Percentiles rank a stretch among this genome's conserved stretches.
Conservation (phyloP, 2,113 vertebrate species). For the Corythornis cristatus region DNA sequence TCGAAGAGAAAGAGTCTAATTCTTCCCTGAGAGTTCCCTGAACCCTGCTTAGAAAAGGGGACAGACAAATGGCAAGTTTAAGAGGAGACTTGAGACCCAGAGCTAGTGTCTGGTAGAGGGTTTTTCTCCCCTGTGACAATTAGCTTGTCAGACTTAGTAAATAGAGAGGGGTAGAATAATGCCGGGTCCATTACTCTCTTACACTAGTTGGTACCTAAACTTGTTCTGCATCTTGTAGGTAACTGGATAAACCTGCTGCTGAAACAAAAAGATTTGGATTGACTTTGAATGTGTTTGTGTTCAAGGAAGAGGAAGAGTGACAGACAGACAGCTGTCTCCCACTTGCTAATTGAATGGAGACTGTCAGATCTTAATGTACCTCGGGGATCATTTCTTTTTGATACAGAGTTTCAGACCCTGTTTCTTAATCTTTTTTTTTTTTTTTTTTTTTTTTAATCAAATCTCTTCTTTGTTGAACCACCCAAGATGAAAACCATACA, state of each 20-base stretch:
- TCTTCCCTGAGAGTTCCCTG: not conserved
- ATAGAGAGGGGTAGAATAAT: not conserved
- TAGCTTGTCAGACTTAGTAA: not conserved
- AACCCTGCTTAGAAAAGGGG: conserved; percentile 4
- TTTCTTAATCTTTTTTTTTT: not conserved
- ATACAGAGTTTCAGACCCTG: not conserved
- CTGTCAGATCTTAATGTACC: conserved; percentile 32
- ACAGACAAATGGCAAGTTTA: conserved; percentile 4
- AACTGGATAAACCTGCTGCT: conserved; percentile 62
- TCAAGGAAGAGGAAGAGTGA: conserved; percentile 34
- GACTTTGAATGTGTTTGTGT: conserved; percentile 42
- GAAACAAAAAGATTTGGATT: conserved; percentile 41
- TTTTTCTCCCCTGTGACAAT: conserved; percentile 12
- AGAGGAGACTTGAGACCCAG: not conserved
- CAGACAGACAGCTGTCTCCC: conserved; percentile 39
- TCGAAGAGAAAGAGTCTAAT: conserved; percentile 29
- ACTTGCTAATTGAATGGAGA: conserved; percentile 38
- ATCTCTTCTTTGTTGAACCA: not conserved
- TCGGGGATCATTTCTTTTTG: not conserved
- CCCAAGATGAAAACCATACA: not conserved
- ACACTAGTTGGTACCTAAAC: conserved; percentile 21
- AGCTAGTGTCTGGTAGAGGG: not conserved
- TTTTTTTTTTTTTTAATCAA: not conserved
- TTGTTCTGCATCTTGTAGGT: conserved; percentile 38
- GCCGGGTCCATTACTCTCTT: not conserved